Conservation (phyloP, 2,888 invertebrate species). For the Volucella zonaria region DNA sequence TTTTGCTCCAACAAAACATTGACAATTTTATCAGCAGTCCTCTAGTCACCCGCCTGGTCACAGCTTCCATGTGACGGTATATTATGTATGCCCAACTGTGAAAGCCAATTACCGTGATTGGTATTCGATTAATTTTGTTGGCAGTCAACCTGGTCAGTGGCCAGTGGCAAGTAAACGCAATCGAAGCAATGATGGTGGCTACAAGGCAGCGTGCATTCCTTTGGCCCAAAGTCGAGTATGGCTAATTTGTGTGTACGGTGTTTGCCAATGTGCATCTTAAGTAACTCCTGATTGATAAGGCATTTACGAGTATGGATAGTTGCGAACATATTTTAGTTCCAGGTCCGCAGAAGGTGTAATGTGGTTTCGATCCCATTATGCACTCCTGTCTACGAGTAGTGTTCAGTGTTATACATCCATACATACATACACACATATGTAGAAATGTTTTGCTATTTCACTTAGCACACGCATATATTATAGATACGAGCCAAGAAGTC, state of each 20-base stretch:
- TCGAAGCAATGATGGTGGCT: background rate
- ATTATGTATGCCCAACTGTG: constrained; percentile 39
- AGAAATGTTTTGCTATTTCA: background rate
- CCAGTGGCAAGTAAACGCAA: constrained; percentile 3
- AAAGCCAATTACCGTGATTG: constrained; percentile 54
- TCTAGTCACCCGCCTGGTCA: background rate
- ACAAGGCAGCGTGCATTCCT: background rate
- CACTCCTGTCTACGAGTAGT: background rate
- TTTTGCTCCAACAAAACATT: background rate
- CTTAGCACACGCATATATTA: constrained; percentile 22
- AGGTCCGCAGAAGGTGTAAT: background rate
- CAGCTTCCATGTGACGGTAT: constrained; percentile 33
- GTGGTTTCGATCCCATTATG: too few relatives aligned
- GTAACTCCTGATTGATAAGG: background rate
- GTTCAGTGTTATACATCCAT: background rate
- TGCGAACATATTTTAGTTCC: too few relatives aligned
- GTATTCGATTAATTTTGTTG: constrained; percentile 59
- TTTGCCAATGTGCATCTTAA: constrained; percentile 10
- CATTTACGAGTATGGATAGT: background rate
- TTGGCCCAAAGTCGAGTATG: constrained; percentile 22
- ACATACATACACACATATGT: too few relatives aligned
- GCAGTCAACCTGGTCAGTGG: constrained; percentile 34
- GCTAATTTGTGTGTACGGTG: constrained; percentile 21
- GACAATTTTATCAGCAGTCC: constrained; percentile 31
- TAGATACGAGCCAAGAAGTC: constrained; percentile 27